A percentile compares a stretch with the other conserved stretches of the same genome.
Conservation (phyloP, 2,797 vertebrate species). For the Bryconaethiops microstoma region DNA sequence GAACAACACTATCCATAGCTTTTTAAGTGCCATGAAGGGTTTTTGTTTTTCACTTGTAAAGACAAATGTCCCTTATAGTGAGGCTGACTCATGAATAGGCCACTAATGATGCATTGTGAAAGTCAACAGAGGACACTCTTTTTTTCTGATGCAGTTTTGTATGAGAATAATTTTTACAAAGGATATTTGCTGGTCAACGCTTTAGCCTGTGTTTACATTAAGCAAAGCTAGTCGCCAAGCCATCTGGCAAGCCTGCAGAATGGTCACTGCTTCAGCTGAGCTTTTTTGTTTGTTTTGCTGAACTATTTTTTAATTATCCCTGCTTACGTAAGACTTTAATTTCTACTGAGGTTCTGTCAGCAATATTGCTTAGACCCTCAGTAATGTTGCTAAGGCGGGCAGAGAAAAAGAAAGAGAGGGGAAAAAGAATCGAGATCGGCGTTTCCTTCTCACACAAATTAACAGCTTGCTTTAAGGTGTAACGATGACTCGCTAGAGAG, state of each 20-base stretch:
- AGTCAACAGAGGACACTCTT: background rate
- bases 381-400: slow-evolving; percentile 6
- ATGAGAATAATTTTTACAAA: background rate
- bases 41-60: too few species aligned
- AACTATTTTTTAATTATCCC: background rate
- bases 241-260: background rate
- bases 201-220: background rate
- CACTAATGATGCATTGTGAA: too few species aligned
- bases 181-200: background rate
- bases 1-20: too few species aligned
- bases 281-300: background rate
- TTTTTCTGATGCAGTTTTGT: background rate
- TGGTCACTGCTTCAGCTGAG: background rate
- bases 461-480: slow-evolving; percentile 18
- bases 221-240: background rate
- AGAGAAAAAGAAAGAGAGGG: background rate
- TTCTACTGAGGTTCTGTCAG: background rate
- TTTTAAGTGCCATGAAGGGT: too few species aligned
- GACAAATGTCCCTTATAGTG: too few species aligned
- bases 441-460: slow-evolving; percentile 24
- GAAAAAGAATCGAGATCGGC: background rate
- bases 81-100: too few species aligned
- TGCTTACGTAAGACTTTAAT: slow-evolving; percentile 23
- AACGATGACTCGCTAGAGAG: slow-evolving; percentile 19
- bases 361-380: background rate